These are phyloP conservation scores for Lanistes nyassanus DNA, from an alignment of 1,140 invertebrate genomes.

Conservation along the genomic window DNA sequence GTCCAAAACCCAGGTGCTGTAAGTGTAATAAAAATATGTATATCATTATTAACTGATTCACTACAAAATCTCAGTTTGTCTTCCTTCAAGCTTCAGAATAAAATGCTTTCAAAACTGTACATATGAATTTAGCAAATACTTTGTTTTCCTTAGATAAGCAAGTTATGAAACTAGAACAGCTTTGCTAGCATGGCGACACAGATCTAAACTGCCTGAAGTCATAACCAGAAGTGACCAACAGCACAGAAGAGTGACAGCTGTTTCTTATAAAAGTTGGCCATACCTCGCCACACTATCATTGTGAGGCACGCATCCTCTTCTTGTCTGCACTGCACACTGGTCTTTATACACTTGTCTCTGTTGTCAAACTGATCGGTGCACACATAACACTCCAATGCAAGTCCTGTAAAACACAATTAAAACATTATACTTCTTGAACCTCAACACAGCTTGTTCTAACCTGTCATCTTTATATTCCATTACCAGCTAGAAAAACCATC, in stretches of 20 bases:
- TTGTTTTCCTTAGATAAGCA: not conserved
- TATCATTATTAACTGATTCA: not conserved
- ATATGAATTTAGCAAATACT: not conserved
- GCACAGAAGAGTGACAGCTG: no score
- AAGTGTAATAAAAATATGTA: conserved; percentile 18
- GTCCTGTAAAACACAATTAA: conserved; percentile 33
- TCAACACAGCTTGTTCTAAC: not conserved
- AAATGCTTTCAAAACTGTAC: not conserved
- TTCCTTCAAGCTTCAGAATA: no score
- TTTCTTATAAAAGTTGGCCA: no score
- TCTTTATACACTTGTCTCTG: conserved; percentile 90
- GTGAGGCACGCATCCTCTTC: conserved; percentile 82
- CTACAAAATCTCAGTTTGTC: no score
- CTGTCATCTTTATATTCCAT: not conserved
- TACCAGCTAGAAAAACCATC: no score
- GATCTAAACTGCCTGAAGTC: no score
- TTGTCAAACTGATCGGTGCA: conserved; percentile 93
- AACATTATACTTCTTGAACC: not conserved
- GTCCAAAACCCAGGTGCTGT: conserved; percentile 93
- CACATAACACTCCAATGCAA: conserved; percentile 89
- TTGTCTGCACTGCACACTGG: conserved; percentile 89
- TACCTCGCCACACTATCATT: conserved; percentile 59
- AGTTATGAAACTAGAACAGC: no score
- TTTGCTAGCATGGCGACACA: no score
- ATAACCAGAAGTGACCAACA: no score